Percentiles rank a stretch among this genome's conserved stretches.
Evolutionary conservation across 2,113 vertebrate genomes (phyloP).

Genomic region (Phocoena phocoena): DNA sequence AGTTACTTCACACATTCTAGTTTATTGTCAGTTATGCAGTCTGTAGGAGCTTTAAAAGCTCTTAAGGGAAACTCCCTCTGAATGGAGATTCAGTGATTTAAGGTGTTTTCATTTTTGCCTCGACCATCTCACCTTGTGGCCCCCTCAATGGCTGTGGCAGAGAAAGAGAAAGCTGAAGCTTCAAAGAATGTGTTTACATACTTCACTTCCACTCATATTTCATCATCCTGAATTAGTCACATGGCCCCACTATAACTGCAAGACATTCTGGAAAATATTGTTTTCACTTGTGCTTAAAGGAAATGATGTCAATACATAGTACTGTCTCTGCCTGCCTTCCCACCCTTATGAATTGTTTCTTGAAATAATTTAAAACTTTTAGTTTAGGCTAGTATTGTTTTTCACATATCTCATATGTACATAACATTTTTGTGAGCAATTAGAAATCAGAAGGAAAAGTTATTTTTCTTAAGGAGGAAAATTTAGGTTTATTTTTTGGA

Average conservation of each 20-base stretch:
- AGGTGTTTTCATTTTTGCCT: background rate
- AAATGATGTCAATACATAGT: background rate
- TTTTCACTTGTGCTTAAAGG: background rate
- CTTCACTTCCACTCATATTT: background rate
- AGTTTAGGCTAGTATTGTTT: background rate
- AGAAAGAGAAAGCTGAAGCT: background rate
- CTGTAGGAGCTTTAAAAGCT: background rate
- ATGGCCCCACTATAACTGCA: background rate
- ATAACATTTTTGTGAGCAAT: background rate
- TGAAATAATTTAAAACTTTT: background rate
- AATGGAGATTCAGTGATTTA: background rate
- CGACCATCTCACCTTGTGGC: background rate
- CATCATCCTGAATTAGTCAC: background rate
- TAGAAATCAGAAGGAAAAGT: background rate
- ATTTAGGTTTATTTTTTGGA: background rate
- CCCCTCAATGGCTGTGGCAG: background rate
- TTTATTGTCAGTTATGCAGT: background rate
- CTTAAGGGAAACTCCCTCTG: background rate
- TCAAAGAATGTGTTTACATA: background rate
- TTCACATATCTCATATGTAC: background rate
- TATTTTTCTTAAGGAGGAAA: background rate
- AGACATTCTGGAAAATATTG: background rate
- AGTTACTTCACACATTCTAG: background rate
- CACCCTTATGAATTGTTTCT: background rate
- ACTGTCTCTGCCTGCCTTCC: background rate